Base-by-base conservation (phyloP, 2,797 vertebrate species). In the Takifugu ocellatus region DNA sequence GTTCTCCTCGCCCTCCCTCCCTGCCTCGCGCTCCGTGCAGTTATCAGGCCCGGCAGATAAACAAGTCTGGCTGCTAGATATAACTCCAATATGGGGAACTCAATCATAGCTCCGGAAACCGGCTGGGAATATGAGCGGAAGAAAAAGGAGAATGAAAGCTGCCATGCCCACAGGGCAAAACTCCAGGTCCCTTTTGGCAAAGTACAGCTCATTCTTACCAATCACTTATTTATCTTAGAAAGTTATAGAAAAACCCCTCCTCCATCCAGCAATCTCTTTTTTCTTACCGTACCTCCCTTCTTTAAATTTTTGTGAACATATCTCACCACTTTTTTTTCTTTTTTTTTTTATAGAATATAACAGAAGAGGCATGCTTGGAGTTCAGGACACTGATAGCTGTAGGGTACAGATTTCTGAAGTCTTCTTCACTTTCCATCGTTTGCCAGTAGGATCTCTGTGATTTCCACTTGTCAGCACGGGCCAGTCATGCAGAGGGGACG, bases 71-170 rank as follows among this genome's bases (percentile, higher is more conserved):
- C 83, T 90, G 84, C 87, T 88, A 88, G 87, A 89, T 88, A 89
- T 84, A 89, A 88, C 85, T 89, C 82, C 84, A 87, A 87, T 88
- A 89, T 88, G 79, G 86, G 88, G 88, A 88, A 91, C 88, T 86
- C 84, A 88, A 90, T 90, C 86, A 86, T 87, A 85, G 79, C 75
- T 86, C 76, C 56, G 72, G 77, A 84, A 81, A 81, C 77, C 80
- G 49, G 69, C 72, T 74, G 87, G 89, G 88, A 89, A 84, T 86
- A 79, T 66, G 63, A 77, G 72, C 47, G 70, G 51, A 72, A 78
- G 75, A 76, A 85, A 77, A 75, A 82, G 82, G 77, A 79, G 88
- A 90, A 90, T 90, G 82, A 90, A 90, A 90, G 81, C 78, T 87
- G 82, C 81, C 80, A 78, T 87, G 84, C 85, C 88, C 85, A 84